phyloP scores from a whole-genome alignment of 1,140 invertebrate species.

The Caerostris extrusa region DNA sequence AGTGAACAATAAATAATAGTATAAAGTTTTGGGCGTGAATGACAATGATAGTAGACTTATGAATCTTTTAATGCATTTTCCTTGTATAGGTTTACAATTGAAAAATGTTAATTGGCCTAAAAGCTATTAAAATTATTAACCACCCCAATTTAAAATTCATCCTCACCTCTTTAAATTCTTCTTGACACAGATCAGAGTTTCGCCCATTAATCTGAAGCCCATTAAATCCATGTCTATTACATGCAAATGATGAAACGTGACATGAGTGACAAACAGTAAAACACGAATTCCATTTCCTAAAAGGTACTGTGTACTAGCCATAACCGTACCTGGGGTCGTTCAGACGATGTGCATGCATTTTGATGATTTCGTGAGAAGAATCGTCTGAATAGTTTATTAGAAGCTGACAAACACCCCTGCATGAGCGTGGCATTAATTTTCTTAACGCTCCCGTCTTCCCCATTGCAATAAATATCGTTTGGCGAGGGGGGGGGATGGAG shows the following conservation, averaged over 20 bases:
- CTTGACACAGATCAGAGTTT: not conserved
- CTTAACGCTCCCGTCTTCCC: slow-evolving; percentile 44
- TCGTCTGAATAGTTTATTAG: slow-evolving; percentile 60
- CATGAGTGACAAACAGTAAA: slow-evolving; percentile 8
- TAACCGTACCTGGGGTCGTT: slow-evolving; percentile 41
- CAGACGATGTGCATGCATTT: slow-evolving; percentile 32
- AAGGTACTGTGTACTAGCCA: not conserved
- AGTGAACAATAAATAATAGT: too few relatives aligned
- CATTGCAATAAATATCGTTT: slow-evolving; percentile 50
- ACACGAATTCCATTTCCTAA: slow-evolving; percentile 64
- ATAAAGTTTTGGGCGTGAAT: too few relatives aligned
- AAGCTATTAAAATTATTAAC: slow-evolving; percentile 49
- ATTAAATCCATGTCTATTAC: slow-evolving; percentile 45
- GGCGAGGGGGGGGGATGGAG: not conserved
- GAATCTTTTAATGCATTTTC: too few relatives aligned
- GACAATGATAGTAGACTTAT: too few relatives aligned
- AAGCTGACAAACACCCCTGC: slow-evolving; percentile 49
- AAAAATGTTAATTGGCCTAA: slow-evolving; percentile 12
- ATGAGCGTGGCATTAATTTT: slow-evolving; percentile 54
- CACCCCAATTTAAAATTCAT: not conserved
- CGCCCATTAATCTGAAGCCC: slow-evolving; percentile 49
- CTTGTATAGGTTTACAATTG: not conserved
- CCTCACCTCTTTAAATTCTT: not conserved
- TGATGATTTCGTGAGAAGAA: slow-evolving; percentile 44
- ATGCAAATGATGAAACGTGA: slow-evolving; percentile 66